Evolutionary conservation across 2,113 vertebrate species (phyloP).

Genomic region (Euleptes europaea): DNA sequence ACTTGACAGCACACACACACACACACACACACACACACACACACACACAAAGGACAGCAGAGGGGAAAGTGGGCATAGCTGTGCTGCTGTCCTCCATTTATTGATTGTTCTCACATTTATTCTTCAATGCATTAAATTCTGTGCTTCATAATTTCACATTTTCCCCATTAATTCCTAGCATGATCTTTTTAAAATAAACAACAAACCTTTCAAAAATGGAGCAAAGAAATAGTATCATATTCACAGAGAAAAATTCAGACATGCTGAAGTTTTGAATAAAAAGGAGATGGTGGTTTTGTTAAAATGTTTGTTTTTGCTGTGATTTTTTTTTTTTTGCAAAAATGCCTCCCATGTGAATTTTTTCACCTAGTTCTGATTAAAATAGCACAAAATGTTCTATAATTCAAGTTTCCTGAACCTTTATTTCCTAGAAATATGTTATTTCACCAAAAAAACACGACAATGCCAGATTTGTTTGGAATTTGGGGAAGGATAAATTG

Average conservation of each 20-base stretch:
- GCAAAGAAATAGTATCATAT: background rate
- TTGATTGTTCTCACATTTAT: no score
- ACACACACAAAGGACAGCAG: no score
- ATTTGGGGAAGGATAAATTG: background rate
- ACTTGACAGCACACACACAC: no score
- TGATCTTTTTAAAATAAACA: no score
- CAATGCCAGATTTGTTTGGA: constrained; percentile 1
- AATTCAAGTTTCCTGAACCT: background rate
- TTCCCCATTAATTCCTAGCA: background rate
- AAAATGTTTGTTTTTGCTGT: background rate
- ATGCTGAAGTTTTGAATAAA: background rate
- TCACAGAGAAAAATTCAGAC: constrained; percentile 4
- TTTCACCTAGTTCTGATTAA: constrained; percentile 20
- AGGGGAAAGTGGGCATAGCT: no score
- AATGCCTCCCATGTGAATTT: constrained; percentile 1
- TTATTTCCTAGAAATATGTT: background rate
- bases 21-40: no score
- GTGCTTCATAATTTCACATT: background rate
- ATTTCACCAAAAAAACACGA: background rate
- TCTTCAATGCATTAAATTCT: background rate
- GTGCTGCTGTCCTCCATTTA: no score
- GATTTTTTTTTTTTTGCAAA: background rate
- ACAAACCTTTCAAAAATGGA: constrained; percentile 5
- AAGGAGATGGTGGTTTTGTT: background rate
- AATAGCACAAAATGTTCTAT: constrained; percentile 2